Evolutionary conservation across 1,140 invertebrate genomes (phyloP), one percentile per base, ranked within the genome.

Genomic region (Drosophila mayri): DNA sequence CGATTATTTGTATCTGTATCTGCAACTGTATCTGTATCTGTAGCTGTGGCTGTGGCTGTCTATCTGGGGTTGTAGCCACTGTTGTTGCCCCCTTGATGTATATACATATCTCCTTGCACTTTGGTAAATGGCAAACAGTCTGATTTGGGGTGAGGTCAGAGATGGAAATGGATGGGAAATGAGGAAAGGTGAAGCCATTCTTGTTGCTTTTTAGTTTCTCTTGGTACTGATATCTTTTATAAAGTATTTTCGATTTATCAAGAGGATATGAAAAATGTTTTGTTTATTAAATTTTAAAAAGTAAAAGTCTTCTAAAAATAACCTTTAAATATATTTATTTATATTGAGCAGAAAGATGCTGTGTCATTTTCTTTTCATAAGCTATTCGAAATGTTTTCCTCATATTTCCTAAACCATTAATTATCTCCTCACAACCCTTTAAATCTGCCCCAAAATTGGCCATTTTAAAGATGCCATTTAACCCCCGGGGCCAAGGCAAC

Each of bases 71-170:
- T 57, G 71, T 55, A 43, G 47, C 38, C 55, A 61, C 20, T 77
- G 80, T 58, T 68, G 64, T 37, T 49, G 44, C 84, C 79, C 79
- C 73, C 74, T 81, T 85, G 70, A 85, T 81, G 78, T 85, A 81
- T 85, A 75, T 81, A 84, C 75, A 77, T 81, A 90, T 90, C 85
- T 90, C 65, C 73, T 76, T 81, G 85, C 85, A 90, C 85, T 88
- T 88, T 90, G 74, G 68, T 44, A 90, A 81, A 90, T 76, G 78
- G 78, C 74, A 85, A 90, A 81, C 72, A 70, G 68, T 72, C 44
- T 60, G 49, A 30, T 61, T 78, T 50, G 68, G 68, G 43, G 44
- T 72, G 68, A 49, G 66, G 50, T 50, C 37, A 40, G 52, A 72
- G 16, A 30, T 59, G 43, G 43, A 49, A 30, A 18, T 11, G 20